Evolutionary conservation across 1,140 invertebrate species (phyloP).

Genomic region (Geopemphigus sp.): DNA sequence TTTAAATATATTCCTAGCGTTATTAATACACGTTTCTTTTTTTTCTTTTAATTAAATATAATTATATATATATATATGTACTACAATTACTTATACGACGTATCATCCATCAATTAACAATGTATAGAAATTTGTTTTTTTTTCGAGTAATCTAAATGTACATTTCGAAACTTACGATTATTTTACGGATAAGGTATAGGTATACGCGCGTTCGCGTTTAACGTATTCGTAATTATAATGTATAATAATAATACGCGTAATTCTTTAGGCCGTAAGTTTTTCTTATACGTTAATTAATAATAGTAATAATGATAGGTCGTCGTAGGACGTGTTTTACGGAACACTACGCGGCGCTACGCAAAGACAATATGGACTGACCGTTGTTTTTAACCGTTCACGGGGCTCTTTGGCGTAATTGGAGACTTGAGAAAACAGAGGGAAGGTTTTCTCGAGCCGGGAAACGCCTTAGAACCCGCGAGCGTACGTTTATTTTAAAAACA

Average conservation of each 20-base stretch:
- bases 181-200: neutral
- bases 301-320: neutral
- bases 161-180: neutral
- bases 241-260: neutral
- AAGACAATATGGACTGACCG: constrained; percentile 18
- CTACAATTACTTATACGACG: constrained; percentile 13
- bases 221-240: neutral
- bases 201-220: too few relatives aligned
- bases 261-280: constrained; percentile 21
- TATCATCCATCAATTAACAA: constrained; percentile 50
- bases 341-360: neutral
- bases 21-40: constrained; percentile 6
- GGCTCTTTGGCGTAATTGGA: neutral
- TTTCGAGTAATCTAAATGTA: neutral
- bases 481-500: constrained; percentile 25
- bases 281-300: neutral
- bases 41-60: neutral
- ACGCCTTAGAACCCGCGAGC: constrained; percentile 24
- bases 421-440: constrained; percentile 40
- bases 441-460: constrained; percentile 29
- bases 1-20: neutral
- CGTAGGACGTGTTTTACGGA: neutral
- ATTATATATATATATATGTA: neutral
- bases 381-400: constrained; percentile 39
- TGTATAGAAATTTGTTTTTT: neutral